phyloP scores from a whole-genome alignment of 1,140 invertebrate genomes.

The Akabosia matsudoensis region DNA sequence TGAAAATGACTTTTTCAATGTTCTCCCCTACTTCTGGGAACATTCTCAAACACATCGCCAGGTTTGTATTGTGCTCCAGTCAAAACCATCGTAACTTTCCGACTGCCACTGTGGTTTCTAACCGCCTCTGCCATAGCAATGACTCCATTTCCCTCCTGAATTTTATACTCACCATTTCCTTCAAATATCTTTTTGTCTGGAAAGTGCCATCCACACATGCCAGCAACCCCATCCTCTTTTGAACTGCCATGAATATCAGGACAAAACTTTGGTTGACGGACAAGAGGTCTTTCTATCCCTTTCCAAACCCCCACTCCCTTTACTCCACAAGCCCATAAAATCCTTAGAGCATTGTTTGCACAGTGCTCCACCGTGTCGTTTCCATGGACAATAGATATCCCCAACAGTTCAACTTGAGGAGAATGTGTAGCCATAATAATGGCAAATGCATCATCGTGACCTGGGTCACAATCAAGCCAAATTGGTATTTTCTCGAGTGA shows the following conservation, averaged over 20 bases:
- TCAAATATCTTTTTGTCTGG: conserved; percentile 33
- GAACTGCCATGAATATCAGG: conserved; percentile 31
- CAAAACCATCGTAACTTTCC: conserved; percentile 61
- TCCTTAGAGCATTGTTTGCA: conserved; percentile 24
- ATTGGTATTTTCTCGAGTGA: background rate
- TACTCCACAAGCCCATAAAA: conserved; percentile 34
- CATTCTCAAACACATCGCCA: conserved; percentile 67
- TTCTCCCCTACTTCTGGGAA: conserved; percentile 61
- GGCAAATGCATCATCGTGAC: conserved; percentile 37
- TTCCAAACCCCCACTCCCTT: conserved; percentile 26
- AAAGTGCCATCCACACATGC: conserved; percentile 38
- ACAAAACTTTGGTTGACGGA: conserved; percentile 30
- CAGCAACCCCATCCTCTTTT: conserved; percentile 34
- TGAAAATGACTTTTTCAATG: conserved; percentile 65
- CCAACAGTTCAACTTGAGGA: conserved; percentile 18
- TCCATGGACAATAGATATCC: conserved; percentile 36
- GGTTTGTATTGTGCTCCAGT: conserved; percentile 73
- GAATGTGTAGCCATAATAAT: conserved; percentile 27
- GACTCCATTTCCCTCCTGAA: conserved; percentile 16
- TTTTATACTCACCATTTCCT: background rate
- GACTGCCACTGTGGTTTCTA: conserved; percentile 45
- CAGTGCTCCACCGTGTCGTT: conserved; percentile 33
- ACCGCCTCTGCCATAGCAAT: conserved; percentile 25
- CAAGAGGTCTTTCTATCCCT: conserved; percentile 19
- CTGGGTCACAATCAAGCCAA: conserved; percentile 39